phyloP scores from a whole-genome alignment of 2,113 vertebrate genomes.

The Onychostoma macrolepis region DNA sequence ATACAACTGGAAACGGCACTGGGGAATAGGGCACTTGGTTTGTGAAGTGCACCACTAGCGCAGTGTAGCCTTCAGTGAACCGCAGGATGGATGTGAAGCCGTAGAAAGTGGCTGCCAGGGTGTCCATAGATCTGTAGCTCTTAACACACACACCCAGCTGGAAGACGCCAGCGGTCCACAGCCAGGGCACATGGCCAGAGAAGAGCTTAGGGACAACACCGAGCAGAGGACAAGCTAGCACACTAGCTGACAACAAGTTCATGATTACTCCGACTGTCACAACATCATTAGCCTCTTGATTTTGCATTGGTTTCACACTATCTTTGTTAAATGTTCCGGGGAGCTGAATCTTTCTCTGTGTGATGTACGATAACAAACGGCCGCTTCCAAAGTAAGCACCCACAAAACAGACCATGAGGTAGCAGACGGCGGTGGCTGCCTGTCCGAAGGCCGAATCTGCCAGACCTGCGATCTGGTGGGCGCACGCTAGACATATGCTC shows the following conservation, averaged over 20 bases:
- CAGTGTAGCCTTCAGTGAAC: constrained; percentile 81
- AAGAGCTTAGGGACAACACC: constrained; percentile 76
- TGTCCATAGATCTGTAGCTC: constrained; percentile 78
- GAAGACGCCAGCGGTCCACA: constrained; percentile 83
- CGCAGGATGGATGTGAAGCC: constrained; percentile 81
- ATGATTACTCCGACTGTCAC: constrained; percentile 72
- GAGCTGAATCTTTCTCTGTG: constrained; percentile 64
- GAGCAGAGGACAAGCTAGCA: constrained; percentile 81
- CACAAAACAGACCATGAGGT: constrained; percentile 77
- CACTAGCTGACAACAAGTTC: constrained; percentile 82
- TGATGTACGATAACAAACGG: constrained; percentile 72
- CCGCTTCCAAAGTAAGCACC: constrained; percentile 80
- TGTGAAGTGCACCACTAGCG: constrained; percentile 70
- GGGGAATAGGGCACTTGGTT: constrained; percentile 66
- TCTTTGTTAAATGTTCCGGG: constrained; percentile 70
- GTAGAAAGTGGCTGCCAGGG: constrained; percentile 77
- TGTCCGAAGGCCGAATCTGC: constrained; percentile 70
- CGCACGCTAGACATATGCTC: constrained; percentile 76
- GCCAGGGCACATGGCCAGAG: constrained; percentile 83
- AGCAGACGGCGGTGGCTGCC: constrained; percentile 80
- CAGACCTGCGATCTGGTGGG: constrained; percentile 79
- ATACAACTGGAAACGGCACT: constrained; percentile 75
- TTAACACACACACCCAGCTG: constrained; percentile 80
- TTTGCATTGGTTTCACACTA: constrained; percentile 30
- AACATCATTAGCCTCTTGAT: constrained; percentile 53